Evolutionary conservation across 2,797 vertebrate species (phyloP).

Genomic region (Streptopelia turtur): DNA sequence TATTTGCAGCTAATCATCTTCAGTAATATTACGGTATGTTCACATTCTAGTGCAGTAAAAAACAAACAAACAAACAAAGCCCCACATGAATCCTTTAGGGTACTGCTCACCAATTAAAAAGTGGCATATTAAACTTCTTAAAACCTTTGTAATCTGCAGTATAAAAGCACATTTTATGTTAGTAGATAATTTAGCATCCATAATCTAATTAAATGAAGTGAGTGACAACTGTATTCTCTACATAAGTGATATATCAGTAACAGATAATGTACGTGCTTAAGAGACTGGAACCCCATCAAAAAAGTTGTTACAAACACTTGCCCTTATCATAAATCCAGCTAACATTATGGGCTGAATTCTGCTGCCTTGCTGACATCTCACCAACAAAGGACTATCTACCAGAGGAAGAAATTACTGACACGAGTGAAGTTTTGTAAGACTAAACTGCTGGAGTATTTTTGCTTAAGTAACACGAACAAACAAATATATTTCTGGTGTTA

Average conservation of each 20-base stretch:
- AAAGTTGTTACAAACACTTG: conserved; percentile 55
- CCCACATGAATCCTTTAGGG: conserved; percentile 74
- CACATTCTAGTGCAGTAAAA: conserved; percentile 70
- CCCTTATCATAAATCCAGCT: conserved; percentile 65
- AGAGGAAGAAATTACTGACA: background rate
- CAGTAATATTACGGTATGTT: conserved; percentile 31
- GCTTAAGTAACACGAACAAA: background rate
- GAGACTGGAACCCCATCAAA: conserved; percentile 70
- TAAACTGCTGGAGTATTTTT: background rate
- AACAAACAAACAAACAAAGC: conserved; percentile 17
- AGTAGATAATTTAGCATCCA: conserved; percentile 80
- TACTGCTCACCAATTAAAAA: conserved; percentile 78
- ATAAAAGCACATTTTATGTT: conserved; percentile 81
- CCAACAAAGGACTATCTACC: background rate
- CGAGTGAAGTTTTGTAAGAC: background rate
- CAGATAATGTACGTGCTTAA: conserved; percentile 73
- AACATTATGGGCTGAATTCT: conserved; percentile 48
- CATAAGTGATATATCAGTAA: conserved; percentile 71
- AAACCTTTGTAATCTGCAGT: conserved; percentile 79
- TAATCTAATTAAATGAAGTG: conserved; percentile 81
- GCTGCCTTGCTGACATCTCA: conserved; percentile 20
- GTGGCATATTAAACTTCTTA: conserved; percentile 79
- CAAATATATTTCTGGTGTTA: background rate
- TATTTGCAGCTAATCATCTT: conserved; percentile 74
- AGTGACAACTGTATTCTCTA: conserved; percentile 79